Conservation (phyloP, 2,797 vertebrate species). For the Phoeniculus purpureus region DNA sequence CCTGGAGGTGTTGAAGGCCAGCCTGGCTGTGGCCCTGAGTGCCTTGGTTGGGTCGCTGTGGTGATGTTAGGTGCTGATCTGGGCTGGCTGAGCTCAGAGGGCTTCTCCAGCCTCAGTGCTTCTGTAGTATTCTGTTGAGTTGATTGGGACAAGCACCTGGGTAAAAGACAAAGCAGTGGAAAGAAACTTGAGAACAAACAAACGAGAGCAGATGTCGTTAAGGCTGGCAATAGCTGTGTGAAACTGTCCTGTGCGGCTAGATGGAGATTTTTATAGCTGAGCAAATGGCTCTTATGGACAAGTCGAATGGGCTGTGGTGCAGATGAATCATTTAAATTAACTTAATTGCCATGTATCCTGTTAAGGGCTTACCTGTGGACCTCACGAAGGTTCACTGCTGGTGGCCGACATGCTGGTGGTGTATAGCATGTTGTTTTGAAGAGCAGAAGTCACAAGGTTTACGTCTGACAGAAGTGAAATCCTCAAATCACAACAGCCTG, state of each 20-base stretch:
- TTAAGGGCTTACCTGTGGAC: background rate
- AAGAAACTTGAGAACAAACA: background rate
- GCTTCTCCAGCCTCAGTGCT: no score
- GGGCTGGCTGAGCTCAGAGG: no score
- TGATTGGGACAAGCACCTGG: background rate
- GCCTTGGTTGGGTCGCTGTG: no score
- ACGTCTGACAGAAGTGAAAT: background rate
- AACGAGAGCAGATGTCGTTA: background rate
- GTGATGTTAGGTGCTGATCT: no score
- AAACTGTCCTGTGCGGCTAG: background rate
- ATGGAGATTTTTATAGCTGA: slow-evolving; percentile 22
- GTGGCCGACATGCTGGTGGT: background rate
- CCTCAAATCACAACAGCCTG: background rate
- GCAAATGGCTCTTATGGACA: background rate
- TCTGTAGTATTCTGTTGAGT: background rate
- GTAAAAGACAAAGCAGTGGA: background rate
- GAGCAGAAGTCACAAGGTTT: slow-evolving; percentile 13
- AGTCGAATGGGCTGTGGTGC: slow-evolving; percentile 3
- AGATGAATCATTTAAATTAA: slow-evolving; percentile 49
- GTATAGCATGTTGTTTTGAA: background rate
- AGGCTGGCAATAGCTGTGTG: background rate
- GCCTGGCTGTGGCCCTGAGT: no score
- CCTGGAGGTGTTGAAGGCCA: no score
- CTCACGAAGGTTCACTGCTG: background rate
- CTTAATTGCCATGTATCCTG: background rate